These are phyloP conservation scores for Anastrepha obliqua DNA, from an alignment of 1,140 invertebrate genomes.

Conservation along the genomic window DNA sequence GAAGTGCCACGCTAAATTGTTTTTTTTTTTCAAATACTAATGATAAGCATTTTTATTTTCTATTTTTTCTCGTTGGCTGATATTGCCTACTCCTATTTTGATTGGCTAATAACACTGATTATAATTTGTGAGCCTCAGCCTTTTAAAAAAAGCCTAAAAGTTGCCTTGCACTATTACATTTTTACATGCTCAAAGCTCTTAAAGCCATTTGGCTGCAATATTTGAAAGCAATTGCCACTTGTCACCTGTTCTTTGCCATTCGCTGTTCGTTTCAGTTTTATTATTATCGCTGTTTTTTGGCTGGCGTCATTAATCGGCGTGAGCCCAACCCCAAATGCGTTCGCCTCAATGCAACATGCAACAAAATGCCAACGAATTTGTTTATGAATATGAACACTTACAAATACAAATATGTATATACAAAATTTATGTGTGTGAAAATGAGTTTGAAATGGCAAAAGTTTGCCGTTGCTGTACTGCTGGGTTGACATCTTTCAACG, in stretches of 20 bases:
- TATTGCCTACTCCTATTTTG: too few relatives aligned
- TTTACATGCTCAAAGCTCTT: background rate
- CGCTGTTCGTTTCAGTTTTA: background rate
- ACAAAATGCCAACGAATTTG: slow-evolving; percentile 37
- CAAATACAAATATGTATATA: background rate
- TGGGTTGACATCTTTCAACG: slow-evolving; percentile 34
- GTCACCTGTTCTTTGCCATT: slow-evolving; percentile 18
- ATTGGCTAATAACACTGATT: too few relatives aligned
- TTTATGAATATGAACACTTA: background rate
- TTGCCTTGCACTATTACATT: too few relatives aligned
- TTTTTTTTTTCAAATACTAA: background rate
- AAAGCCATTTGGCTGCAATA: slow-evolving; percentile 16
- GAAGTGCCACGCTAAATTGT: background rate
- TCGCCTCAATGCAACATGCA: slow-evolving; percentile 33
- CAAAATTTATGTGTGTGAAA: background rate
- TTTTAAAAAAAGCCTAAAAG: too few relatives aligned
- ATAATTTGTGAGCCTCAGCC: too few relatives aligned
- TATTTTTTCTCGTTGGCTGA: background rate
- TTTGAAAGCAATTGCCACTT: slow-evolving; percentile 21
- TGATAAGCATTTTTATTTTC: too few relatives aligned
- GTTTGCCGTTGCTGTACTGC: slow-evolving; percentile 1
- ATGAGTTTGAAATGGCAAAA: slow-evolving; percentile 4
- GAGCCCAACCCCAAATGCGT: slow-evolving; percentile 40
- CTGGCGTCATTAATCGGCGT: slow-evolving; percentile 9
- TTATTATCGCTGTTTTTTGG: slow-evolving; percentile 24